Evolutionary conservation across 2,888 invertebrate species (phyloP).

Genomic region (Lathronympha strigana): DNA sequence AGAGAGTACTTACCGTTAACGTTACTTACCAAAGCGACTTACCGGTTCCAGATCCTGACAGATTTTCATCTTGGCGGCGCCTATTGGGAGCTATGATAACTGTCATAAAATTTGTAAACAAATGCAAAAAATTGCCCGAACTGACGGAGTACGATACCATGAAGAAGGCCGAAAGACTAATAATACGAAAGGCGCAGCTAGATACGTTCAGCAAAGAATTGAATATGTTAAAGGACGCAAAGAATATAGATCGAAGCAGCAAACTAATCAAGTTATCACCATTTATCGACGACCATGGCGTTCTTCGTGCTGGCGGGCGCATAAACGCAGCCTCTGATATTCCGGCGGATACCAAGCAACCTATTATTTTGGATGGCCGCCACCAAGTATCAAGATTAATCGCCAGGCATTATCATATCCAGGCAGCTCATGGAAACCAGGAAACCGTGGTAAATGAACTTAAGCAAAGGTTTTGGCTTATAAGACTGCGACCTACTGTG

Average conservation of each 20-base stretch:
- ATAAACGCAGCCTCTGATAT: constrained; percentile 5
- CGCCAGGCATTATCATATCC: constrained; percentile 12
- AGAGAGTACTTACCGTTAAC: neutral
- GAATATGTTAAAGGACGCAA: neutral
- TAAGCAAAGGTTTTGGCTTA: constrained; percentile 39
- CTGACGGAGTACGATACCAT: neutral
- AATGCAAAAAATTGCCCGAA: neutral
- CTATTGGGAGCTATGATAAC: constrained; percentile 1
- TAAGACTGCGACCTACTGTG: constrained; percentile 42
- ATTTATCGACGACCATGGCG: neutral
- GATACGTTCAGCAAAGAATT: constrained; percentile 16
- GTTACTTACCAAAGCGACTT: neutral
- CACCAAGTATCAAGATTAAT: constrained; percentile 4
- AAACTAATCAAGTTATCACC: constrained; percentile 17
- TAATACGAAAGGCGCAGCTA: constrained; percentile 1
- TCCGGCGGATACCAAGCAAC: neutral
- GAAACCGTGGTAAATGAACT: constrained; percentile 42
- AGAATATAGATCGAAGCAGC: constrained; percentile 1
- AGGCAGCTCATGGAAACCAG: constrained; percentile 22
- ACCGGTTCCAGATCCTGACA: neutral
- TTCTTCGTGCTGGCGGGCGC: constrained; percentile 17
- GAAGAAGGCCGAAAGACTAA: neutral
- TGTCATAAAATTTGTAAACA: constrained; percentile 10
- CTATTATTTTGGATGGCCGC: constrained; percentile 25
- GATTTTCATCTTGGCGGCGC: constrained; percentile 12